A percentile compares a stretch with the other conserved stretches of the same genome.
phyloP scores from a whole-genome alignment of 2,888 invertebrate species.

The Cremastobaeus sp. region DNA sequence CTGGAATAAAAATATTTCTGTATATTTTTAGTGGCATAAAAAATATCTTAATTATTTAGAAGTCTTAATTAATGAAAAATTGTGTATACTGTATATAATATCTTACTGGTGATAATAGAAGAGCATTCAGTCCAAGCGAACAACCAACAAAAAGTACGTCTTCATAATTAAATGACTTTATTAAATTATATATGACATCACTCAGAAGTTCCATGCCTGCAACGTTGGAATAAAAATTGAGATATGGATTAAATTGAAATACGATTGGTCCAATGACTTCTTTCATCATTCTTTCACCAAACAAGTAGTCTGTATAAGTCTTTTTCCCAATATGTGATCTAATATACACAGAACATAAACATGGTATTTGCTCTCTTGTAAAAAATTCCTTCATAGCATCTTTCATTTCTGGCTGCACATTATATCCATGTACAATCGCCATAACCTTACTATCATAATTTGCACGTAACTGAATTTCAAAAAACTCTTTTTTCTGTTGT shows the following conservation, averaged over 20 bases:
- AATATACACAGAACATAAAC: conserved; percentile 13
- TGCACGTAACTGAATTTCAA: conserved; percentile 31
- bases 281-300: conserved; percentile 12
- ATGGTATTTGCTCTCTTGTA: not conserved
- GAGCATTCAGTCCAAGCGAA: conserved; percentile 39
- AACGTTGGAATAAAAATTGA: conserved; percentile 43
- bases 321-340: conserved; percentile 17
- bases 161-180: conserved; percentile 23
- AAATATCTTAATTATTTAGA: not conserved
- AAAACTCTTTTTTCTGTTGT: conserved; percentile 37
- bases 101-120: conserved; percentile 41
- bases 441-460: conserved; percentile 33
- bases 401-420: conserved; percentile 23
- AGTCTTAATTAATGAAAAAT: not conserved
- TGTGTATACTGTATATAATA: too few species aligned
- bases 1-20: conserved; percentile 6
- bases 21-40: too few species aligned
- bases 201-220: conserved; percentile 35
- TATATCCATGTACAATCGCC: conserved; percentile 35
- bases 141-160: conserved; percentile 35
- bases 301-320: conserved; percentile 6
- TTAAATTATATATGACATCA: conserved; percentile 20
- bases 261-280: conserved; percentile 31
- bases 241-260: conserved; percentile 14
- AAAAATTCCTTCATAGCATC: not conserved